These are phyloP conservation scores for Typhlichthys subterraneus DNA, from an alignment of 2,797 vertebrate genomes.

Conservation along the genomic window DNA sequence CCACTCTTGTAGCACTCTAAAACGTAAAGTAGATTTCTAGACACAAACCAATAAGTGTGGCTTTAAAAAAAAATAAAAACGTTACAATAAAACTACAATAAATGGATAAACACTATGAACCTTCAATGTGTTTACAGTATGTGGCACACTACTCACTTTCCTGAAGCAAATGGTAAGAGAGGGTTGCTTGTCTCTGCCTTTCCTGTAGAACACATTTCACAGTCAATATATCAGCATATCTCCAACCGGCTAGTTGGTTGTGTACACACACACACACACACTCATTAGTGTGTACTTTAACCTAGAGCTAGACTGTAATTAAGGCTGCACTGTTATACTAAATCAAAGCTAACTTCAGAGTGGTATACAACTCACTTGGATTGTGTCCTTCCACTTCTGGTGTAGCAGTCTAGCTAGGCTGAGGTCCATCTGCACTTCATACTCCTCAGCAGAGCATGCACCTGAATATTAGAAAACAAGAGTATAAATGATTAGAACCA, in stretches of 20 bases:
- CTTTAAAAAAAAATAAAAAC: background rate
- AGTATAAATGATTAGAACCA: background rate
- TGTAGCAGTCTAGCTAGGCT: slow-evolving; percentile 91
- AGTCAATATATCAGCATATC: slow-evolving; percentile 1
- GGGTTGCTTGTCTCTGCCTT: slow-evolving; percentile 83
- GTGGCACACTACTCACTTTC: slow-evolving; percentile 76
- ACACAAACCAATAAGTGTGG: too few species aligned
- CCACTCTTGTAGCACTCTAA: too few species aligned
- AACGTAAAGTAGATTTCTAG: too few species aligned
- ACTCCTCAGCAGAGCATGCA: slow-evolving; percentile 86
- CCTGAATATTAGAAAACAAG: slow-evolving; percentile 59
- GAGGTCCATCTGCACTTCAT: slow-evolving; percentile 91
- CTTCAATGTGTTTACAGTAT: background rate
- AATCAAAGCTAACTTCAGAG: background rate
- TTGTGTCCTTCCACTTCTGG: slow-evolving; percentile 95
- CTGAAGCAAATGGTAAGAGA: slow-evolving; percentile 79
- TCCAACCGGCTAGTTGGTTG: background rate
- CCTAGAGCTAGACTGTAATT: background rate
- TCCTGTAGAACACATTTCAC: slow-evolving; percentile 76
- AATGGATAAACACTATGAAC: background rate
- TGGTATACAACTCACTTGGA: slow-evolving; percentile 82
- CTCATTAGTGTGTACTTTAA: background rate
- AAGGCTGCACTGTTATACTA: background rate
- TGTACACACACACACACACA: background rate
- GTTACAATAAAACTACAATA: background rate